phyloP scores from a whole-genome alignment of 2,113 vertebrate species.

The Siphamia tubifer region DNA sequence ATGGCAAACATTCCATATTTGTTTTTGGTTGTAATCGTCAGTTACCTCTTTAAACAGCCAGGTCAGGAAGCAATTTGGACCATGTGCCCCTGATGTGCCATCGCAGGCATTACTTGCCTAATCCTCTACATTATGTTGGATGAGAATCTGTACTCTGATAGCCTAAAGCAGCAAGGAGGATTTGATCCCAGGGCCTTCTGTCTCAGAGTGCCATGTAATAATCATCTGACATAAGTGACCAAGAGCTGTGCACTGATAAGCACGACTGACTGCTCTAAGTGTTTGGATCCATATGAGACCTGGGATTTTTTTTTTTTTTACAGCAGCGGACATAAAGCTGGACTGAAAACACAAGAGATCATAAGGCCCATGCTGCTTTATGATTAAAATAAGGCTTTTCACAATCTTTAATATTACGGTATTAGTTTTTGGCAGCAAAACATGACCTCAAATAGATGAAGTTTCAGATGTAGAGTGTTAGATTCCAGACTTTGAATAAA shows the following conservation, averaged over 20 bases:
- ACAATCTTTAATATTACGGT: too few relatives aligned
- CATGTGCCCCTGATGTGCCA: conserved; percentile 51
- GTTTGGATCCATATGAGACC: too few relatives aligned
- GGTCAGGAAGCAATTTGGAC: conserved; percentile 46
- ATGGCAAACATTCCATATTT: not conserved
- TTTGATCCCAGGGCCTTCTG: conserved; percentile 54
- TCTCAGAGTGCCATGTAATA: conserved; percentile 49
- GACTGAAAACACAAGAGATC: too few relatives aligned
- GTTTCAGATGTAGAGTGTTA: too few relatives aligned
- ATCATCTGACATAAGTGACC: conserved; percentile 45
- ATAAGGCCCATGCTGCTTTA: too few relatives aligned
- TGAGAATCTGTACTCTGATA: conserved; percentile 46
- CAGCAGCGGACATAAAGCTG: too few relatives aligned
- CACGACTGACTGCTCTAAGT: not conserved
- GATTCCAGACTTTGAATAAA: too few relatives aligned
- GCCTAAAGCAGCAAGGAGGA: conserved; percentile 56
- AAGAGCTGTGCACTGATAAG: not conserved
- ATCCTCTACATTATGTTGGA: conserved; percentile 57
- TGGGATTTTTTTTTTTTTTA: too few relatives aligned
- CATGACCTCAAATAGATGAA: too few relatives aligned
- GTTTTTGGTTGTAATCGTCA: not conserved
- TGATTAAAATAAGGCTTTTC: too few relatives aligned
- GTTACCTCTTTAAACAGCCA: conserved; percentile 16
- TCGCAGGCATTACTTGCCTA: conserved; percentile 46
- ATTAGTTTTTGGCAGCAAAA: too few relatives aligned